phyloP scores from a whole-genome alignment of 2,888 invertebrate genomes.

The Leptura quadrifasciata region DNA sequence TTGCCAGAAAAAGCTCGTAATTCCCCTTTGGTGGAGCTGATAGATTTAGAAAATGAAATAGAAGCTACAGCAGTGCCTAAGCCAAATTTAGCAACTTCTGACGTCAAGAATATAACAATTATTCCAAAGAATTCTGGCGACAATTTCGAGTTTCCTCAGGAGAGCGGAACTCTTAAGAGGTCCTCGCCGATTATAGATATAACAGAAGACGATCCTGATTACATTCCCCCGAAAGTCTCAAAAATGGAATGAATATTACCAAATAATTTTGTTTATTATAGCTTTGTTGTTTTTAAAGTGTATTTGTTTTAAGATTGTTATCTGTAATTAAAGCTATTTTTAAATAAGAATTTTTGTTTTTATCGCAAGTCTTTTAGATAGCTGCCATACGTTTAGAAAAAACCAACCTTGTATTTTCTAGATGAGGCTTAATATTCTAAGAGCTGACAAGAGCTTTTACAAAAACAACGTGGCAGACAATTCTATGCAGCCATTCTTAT shows the following conservation, averaged over 20 bases:
- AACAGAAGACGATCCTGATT: slow-evolving; percentile 62
- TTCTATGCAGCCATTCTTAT: no score
- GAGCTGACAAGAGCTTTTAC: no score
- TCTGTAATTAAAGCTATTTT: slow-evolving; percentile 7
- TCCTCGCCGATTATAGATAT: slow-evolving; percentile 34
- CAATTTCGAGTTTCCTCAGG: slow-evolving; percentile 19
- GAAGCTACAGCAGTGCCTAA: slow-evolving; percentile 68
- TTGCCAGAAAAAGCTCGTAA: slow-evolving; percentile 31
- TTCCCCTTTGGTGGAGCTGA: slow-evolving; percentile 55
- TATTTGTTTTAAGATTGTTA: not conserved
- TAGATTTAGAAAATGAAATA: slow-evolving; percentile 70
- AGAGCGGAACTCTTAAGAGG: slow-evolving; percentile 32
- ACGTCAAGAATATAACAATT: slow-evolving; percentile 52
- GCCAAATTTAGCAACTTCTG: slow-evolving; percentile 58
- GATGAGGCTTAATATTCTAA: no score
- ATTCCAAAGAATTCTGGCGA: slow-evolving; percentile 46
- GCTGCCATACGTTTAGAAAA: no score
- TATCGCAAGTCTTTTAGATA: not conserved
- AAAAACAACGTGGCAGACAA: no score
- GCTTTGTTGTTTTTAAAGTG: slow-evolving; percentile 3
- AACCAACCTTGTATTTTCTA: no score
- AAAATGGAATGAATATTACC: slow-evolving; percentile 10
- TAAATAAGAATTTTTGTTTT: not conserved
- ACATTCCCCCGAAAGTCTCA: slow-evolving; percentile 60
- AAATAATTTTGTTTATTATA: not conserved